A percentile compares a stretch with the other conserved stretches of the same genome.
Conservation (phyloP, 2,888 invertebrate species). For the Cistogaster globosa region DNA sequence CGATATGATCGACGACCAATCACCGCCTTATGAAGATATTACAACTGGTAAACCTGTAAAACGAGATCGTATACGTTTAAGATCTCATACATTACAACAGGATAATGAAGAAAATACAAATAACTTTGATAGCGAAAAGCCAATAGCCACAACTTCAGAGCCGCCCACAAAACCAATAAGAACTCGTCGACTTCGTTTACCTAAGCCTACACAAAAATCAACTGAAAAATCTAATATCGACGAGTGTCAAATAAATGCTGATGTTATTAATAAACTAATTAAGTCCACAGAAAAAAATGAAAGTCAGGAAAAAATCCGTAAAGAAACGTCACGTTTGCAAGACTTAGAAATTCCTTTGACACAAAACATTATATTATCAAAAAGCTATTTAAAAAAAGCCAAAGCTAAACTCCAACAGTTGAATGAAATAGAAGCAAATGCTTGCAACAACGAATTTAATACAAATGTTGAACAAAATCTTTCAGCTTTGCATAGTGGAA, state of each 20-base stretch:
- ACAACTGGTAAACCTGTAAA: neutral
- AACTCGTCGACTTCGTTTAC: constrained; percentile 47
- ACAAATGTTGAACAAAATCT: constrained; percentile 42
- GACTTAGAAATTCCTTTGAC: constrained; percentile 18
- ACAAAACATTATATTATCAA: constrained; percentile 50
- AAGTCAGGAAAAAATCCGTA: neutral
- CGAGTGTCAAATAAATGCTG: constrained; percentile 25
- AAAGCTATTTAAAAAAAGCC: constrained; percentile 47
- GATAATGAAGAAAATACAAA: constrained; percentile 9
- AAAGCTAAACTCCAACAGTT: constrained; percentile 26
- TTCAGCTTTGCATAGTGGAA: constrained; percentile 18
- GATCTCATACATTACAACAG: constrained; percentile 41
- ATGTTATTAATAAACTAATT: constrained; percentile 25
- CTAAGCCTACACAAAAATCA: constrained; percentile 14
- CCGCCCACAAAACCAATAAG: constrained; percentile 23
- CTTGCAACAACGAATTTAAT: neutral
- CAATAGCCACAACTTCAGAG: neutral
- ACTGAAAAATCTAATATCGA: neutral
- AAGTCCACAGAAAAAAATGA: neutral
- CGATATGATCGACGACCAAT: constrained; percentile 10
- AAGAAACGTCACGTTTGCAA: neutral
- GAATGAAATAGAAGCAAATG: neutral
- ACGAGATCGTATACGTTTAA: constrained; percentile 36
- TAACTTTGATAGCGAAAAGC: neutral
- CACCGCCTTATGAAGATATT: constrained; percentile 55